Evolutionary conservation across 2,113 vertebrate genomes (phyloP).

Genomic region (Cynoglossus semilaevis): DNA sequence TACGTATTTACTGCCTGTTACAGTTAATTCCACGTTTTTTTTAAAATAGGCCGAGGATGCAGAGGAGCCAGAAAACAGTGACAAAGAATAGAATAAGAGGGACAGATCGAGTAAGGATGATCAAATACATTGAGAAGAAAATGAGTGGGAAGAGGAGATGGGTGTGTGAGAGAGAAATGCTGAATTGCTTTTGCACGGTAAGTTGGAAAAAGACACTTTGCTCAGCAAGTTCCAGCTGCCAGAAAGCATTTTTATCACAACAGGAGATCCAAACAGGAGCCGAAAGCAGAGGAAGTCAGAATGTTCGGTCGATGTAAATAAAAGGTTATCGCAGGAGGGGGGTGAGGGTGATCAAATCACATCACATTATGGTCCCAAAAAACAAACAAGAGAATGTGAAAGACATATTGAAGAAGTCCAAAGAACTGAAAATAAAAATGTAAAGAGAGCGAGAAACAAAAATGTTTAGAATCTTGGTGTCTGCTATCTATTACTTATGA

Average conservation of each 20-base stretch:
- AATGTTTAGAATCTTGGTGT: not conserved
- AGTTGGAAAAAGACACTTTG: constrained; percentile 52
- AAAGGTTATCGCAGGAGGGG: constrained; percentile 65
- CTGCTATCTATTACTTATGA: too few species aligned
- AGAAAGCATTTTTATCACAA: constrained; percentile 72
- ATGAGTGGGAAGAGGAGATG: constrained; percentile 39
- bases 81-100: not conserved
- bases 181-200: constrained; percentile 55
- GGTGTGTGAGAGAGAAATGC: constrained; percentile 49
- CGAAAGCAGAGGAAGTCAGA: constrained; percentile 64
- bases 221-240: constrained; percentile 64
- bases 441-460: not conserved
- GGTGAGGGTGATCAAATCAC: constrained; percentile 61
- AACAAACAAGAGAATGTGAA: constrained; percentile 34
- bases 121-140: constrained; percentile 21
- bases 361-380: constrained; percentile 33
- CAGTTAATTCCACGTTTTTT: constrained; percentile 40
- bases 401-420: constrained; percentile 29
- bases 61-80: not conserved
- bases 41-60: constrained; percentile 23
- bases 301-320: constrained; percentile 67
- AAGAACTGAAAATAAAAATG: constrained; percentile 21
- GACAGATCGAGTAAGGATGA: constrained; percentile 10
- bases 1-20: constrained; percentile 37
- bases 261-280: constrained; percentile 66